phyloP scores from a whole-genome alignment of 2,797 vertebrate genomes.

The Chelonia mydas region DNA sequence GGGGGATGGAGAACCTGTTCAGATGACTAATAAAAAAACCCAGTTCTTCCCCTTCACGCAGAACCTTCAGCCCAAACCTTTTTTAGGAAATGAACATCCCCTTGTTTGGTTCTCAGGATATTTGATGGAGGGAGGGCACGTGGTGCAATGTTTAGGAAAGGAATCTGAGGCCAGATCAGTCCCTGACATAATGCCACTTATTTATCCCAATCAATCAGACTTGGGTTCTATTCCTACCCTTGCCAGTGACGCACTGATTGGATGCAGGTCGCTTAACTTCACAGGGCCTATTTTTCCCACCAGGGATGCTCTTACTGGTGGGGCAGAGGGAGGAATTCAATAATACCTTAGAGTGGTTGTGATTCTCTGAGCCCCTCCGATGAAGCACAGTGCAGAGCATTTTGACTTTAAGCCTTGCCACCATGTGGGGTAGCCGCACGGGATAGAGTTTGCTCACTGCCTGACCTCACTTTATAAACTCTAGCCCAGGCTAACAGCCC shows the following conservation, averaged over 20 bases:
- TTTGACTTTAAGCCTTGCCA: background rate
- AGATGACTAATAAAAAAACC: background rate
- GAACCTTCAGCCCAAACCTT: background rate
- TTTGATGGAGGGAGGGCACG: background rate
- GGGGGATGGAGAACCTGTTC: background rate
- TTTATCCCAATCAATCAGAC: background rate
- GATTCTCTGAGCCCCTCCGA: background rate
- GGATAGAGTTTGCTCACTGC: background rate
- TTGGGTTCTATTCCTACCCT: background rate
- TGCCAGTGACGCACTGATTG: background rate
- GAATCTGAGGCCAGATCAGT: background rate
- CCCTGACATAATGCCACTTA: background rate
- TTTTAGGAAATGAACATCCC: rapidly evolving
- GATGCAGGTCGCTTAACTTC: too few species aligned
- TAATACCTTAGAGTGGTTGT: too few species aligned
- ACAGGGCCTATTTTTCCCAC: background rate
- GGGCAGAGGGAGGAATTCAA: background rate
- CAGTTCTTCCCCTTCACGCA: rapidly evolving
- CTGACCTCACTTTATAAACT: background rate
- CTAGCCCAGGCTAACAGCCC: rapidly evolving
- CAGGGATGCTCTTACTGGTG: too few species aligned
- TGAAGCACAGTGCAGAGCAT: background rate
- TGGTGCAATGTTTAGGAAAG: background rate
- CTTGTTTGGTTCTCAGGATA: background rate
- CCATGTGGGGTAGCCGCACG: rapidly evolving